Evolutionary conservation across 23 tunicate species (phyloP), one percentile per base, ranked within the genome.

Genomic region (Pegea sp.): DNA sequence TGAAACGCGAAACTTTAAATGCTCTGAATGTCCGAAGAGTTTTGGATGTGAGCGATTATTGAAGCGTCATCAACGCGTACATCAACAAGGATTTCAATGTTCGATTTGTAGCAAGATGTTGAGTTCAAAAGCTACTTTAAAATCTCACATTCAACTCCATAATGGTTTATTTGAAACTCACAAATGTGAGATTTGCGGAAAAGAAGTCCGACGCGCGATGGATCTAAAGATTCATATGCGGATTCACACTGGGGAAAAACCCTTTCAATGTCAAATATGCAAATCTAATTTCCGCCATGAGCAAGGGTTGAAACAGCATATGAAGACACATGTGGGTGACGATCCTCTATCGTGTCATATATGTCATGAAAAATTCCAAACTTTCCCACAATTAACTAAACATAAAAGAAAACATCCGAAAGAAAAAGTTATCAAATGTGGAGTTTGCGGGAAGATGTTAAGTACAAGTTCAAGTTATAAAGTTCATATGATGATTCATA

Each of bases 281-380:
- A 38, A 16, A 8, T 11, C 16, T 11, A 38, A 38, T 8, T 38
- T 38, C 46, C 11, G 46, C 11, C 46, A 38, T 16, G 46, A 38
- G 16, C 46, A 38, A 38, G 46, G 46, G 46, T 38, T 38, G 16
- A 38, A 38, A 38, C 46, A 38, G 46, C 46, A 38, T 38, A 38
- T 38, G 46, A 38, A 38, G 16, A 38, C 46, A 38, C 46, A 38
- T 38, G 46, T 8, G 46, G 16, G 16, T 16, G 46, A 38, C 13
- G 16, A 38, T 16, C 46, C 46, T 11, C 46, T 38, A 8, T 16
- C 11, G 46, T 38, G 46, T 16, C 11, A 8, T 38, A 11, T 8
- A 11, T 38, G 46, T 38, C 46, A 38, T 38, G 16, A 38, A 38
- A 38, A 8, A 38, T 38, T 38, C 16, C 13, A 38, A 8, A 38